Evolutionary conservation across 2,888 invertebrate genomes (phyloP), one percentile per base, ranked within the genome.

Genomic region (Schrankia costaestrigalis): DNA sequence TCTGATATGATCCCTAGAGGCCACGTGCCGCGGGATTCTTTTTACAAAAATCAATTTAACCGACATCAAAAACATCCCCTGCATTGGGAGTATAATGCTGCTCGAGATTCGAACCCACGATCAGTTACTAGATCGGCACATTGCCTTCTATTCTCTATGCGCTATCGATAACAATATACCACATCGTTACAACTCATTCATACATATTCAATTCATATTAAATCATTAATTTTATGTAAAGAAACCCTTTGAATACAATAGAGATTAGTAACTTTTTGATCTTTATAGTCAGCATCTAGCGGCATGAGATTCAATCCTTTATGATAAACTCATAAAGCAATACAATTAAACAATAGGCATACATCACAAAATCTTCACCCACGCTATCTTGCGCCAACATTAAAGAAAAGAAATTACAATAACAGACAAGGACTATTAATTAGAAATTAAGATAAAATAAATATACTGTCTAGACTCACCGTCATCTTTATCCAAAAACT

Each of bases 291-390:
- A n/a, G n/a, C n/a, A n/a, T n/a, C n/a, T n/a, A n/a, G n/a, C 60
- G 47, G 53, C 59, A 63, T 60, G 69, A 70, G 62, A 62, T 67
- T 69, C 19, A 18, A 53, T 75, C 69, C 67, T 79, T 78, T 78
- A 84, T 77, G 76, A 71, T 71, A 64, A 72, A 71, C 76, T 62
- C 71, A 74, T 77, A 83, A 80, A 80, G 81, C 63, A 78, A 80
- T 79, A 85, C 84, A 81, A 84, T 85, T 84, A 84, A 76, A 83
- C 82, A 82, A 85, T 79, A 74, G 75, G 71, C 71, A 66, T 81
- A 67, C 83, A 85, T 85, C 67, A 67, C 71, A 66, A 68, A 66
- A 50, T 64, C 62, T 52, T 71, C 78, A 66, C 85, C 86, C 82
- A 84, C 85, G 73, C 75, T 55, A 68, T 67, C 69, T 64, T 56